These are phyloP conservation scores for Antrozous pallidus DNA, from an alignment of 2,797 vertebrate genomes.

Conservation along the genomic window DNA sequence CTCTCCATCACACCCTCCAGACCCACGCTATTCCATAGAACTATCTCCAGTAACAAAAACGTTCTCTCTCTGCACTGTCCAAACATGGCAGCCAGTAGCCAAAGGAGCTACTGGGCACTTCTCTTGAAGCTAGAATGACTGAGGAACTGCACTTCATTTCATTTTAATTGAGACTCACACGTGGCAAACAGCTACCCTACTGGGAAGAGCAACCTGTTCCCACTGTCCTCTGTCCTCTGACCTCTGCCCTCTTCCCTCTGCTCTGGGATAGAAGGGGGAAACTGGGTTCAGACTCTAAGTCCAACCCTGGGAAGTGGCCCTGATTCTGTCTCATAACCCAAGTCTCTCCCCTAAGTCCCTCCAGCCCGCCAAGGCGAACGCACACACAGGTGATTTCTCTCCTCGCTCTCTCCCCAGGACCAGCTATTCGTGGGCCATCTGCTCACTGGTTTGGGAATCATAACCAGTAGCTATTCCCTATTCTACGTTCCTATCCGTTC, in stretches of 20 bases:
- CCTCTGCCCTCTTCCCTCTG: no score
- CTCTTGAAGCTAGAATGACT: not conserved
- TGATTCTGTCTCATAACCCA: not conserved
- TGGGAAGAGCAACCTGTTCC: not conserved
- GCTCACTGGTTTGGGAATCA: not conserved
- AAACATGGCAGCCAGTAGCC: not conserved
- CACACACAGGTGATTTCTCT: not conserved
- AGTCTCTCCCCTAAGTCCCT: not conserved
- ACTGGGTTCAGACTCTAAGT: not conserved
- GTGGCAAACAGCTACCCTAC: not conserved
- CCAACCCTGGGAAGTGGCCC: not conserved
- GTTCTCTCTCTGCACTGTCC: not conserved
- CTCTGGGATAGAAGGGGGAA: not conserved
- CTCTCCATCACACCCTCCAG: not conserved
- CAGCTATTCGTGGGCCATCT: not conserved
- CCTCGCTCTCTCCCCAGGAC: not conserved
- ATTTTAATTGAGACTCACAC: not conserved
- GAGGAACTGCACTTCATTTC: not conserved
- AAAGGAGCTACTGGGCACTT: not conserved
- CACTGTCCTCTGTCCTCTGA: not conserved
- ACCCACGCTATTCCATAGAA: not conserved
- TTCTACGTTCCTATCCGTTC: not conserved
- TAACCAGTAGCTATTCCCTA: not conserved
- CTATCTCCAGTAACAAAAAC: not conserved
- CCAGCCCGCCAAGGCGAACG: not conserved